Conservation (phyloP, 1,140 invertebrate genomes). For the Colletes gigas region DNA sequence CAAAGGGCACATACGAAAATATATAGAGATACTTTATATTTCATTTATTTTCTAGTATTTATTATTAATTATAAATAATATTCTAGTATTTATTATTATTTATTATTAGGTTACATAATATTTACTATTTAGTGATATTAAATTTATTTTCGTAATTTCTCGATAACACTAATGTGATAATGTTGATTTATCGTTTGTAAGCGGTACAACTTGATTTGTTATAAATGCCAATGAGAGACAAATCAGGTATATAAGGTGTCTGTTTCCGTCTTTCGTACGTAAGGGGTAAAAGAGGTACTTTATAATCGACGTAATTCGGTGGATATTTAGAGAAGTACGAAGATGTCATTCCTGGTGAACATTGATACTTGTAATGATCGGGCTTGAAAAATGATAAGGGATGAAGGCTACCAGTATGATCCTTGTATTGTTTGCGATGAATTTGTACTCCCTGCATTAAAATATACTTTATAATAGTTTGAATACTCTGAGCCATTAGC, state of each 20-base stretch:
- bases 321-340: conserved; percentile 76
- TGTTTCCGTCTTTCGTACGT: conserved; percentile 78
- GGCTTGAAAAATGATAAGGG: conserved; percentile 81
- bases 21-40: too few species aligned
- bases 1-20: too few species aligned
- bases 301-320: conserved; percentile 81
- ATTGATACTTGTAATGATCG: conserved; percentile 80
- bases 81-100: too few species aligned
- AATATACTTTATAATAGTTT: neutral
- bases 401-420: conserved; percentile 80
- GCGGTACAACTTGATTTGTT: conserved; percentile 51
- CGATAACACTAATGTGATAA: neutral
- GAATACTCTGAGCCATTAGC: neutral
- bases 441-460: conserved; percentile 80
- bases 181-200: conserved; percentile 61
- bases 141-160: neutral
- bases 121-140: neutral
- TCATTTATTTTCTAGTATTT: too few species aligned
- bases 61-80: too few species aligned
- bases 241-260: conserved; percentile 79
- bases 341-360: conserved; percentile 75
- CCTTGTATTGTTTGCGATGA: conserved; percentile 83
- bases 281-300: conserved; percentile 81
- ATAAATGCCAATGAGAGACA: conserved; percentile 79
- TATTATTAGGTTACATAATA: too few species aligned